These are phyloP conservation scores for Melanogrammus aeglefinus DNA, from an alignment of 2,797 vertebrate genomes.

Conservation along the genomic window DNA sequence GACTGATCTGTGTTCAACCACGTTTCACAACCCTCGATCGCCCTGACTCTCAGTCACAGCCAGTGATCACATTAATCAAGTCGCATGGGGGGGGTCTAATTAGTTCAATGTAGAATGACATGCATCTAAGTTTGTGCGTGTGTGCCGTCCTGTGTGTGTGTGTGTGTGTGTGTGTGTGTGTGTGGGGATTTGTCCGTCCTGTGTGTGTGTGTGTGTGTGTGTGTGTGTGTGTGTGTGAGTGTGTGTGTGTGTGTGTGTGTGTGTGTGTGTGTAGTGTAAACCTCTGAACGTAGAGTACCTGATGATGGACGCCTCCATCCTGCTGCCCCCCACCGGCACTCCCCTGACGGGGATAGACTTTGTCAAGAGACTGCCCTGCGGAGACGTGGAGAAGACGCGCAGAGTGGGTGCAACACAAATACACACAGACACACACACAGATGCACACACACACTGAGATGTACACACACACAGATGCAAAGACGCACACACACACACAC, in stretches of 20 bases:
- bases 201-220: slow-evolving; percentile 16
- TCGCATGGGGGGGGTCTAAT: not conserved
- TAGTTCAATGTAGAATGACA: not conserved
- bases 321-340: slow-evolving; percentile 94
- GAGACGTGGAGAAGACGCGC: slow-evolving; percentile 93
- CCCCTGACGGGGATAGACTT: slow-evolving; percentile 97
- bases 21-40: not conserved
- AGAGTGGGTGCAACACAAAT: slow-evolving; percentile 71
- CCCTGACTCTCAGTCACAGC: not conserved
- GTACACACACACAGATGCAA: not conserved
- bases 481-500: not conserved
- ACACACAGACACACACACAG: not conserved
- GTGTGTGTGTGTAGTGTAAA: slow-evolving; percentile 80
- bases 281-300: slow-evolving; percentile 98
- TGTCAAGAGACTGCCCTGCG: slow-evolving; percentile 94
- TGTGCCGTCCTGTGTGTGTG: slow-evolving; percentile 14
- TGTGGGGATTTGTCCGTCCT: slow-evolving; percentile 20
- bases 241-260: slow-evolving; percentile 5
- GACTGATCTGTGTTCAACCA: not conserved
- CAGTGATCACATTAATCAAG: not conserved
- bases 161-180: not conserved
- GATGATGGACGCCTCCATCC: slow-evolving; percentile 98
- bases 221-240: not conserved
- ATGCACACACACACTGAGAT: slow-evolving; percentile 31
- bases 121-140: not conserved